Evolutionary conservation across 2,888 invertebrate species (phyloP).

Genomic region (Drosophila subquinaria): DNA sequence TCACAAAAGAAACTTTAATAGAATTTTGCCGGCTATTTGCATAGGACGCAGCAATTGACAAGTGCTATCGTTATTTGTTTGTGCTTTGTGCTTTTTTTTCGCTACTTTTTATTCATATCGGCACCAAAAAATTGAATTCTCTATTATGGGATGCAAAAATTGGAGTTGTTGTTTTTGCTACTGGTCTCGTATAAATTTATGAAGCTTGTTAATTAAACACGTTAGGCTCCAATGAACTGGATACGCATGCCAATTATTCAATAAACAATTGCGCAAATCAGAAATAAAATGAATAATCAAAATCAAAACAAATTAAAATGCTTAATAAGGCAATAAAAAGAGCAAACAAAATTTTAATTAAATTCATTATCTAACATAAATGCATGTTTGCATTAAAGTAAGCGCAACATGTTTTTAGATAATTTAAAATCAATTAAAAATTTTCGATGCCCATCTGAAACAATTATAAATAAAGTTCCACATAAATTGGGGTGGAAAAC

Average conservation of each 20-base stretch:
- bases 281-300: not conserved
- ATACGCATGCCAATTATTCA: conserved; percentile 61
- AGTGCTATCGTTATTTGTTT: conserved; percentile 48
- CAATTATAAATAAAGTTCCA: not conserved
- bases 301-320: conserved; percentile 18
- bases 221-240: conserved; percentile 72
- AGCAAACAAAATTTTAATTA: conserved; percentile 15
- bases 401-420: not conserved
- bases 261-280: conserved; percentile 37
- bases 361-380: conserved; percentile 8
- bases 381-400: not conserved
- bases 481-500: conserved; percentile 1
- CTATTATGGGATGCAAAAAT: conserved; percentile 31
- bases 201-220: conserved; percentile 64
- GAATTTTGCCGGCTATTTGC: conserved; percentile 58
- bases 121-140: conserved; percentile 42
- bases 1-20: conserved; percentile 56
- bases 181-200: conserved; percentile 51
- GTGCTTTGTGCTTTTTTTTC: not conserved
- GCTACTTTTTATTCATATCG: not conserved
- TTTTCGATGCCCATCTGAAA: not conserved
- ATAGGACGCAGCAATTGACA: conserved; percentile 49
- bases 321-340: conserved; percentile 39
- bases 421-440: not conserved
- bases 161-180: conserved; percentile 12